Evolutionary conservation across 2,888 invertebrate species (phyloP).

Genomic region (Lithophane socia): DNA sequence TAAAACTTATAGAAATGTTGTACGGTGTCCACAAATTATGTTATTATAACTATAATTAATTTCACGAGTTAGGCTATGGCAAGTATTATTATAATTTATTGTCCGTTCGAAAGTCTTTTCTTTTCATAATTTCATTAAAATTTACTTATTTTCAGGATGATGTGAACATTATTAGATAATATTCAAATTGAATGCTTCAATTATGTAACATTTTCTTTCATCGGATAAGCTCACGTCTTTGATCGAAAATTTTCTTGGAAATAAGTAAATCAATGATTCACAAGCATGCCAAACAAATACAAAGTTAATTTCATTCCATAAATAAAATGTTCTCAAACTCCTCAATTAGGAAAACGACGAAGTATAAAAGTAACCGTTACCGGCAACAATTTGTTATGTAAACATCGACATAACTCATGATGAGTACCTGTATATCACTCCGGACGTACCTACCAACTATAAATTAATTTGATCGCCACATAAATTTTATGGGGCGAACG

Average conservation of each 20-base stretch:
- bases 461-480: slow-evolving; percentile 72
- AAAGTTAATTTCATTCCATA: neutral
- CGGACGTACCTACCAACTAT: slow-evolving; percentile 58
- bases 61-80: neutral
- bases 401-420: slow-evolving; percentile 56
- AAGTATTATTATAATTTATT: neutral
- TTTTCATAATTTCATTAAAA: neutral
- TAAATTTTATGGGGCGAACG: slow-evolving; percentile 65
- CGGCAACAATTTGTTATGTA: slow-evolving; percentile 53
- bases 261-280: neutral
- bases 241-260: neutral
- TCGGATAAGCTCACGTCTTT: neutral
- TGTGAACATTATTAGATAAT: neutral
- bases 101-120: neutral
- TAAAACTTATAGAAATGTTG: neutral
- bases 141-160: neutral
- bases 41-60: slow-evolving; percentile 24
- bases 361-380: slow-evolving; percentile 39
- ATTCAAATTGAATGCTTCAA: too few species aligned
- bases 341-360: slow-evolving; percentile 43
- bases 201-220: neutral
- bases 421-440: slow-evolving; percentile 53
- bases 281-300: neutral
- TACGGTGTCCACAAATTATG: neutral
- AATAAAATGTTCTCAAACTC: slow-evolving; percentile 16